Percentiles rank a stretch among this genome's conserved stretches.
phyloP scores from a whole-genome alignment of 2,888 invertebrate genomes.

The Eudemis profundana region DNA sequence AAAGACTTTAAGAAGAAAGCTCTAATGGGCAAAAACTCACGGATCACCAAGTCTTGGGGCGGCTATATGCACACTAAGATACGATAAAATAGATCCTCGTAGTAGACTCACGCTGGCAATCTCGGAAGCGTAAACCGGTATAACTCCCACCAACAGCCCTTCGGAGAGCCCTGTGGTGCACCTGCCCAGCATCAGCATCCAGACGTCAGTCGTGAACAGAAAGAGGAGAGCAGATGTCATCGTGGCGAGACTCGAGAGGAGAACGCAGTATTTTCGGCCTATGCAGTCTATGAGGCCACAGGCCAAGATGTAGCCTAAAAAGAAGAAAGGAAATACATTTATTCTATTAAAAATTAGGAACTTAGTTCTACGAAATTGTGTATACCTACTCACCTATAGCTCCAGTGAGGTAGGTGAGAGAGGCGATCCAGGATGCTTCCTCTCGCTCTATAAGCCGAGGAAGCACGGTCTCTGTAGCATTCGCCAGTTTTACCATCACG shows the following conservation, averaged over 20 bases:
- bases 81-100: neutral
- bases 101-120: slow-evolving; percentile 60
- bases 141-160: slow-evolving; percentile 52
- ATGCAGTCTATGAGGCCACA: slow-evolving; percentile 51
- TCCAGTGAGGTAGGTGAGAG: slow-evolving; percentile 44
- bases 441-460: slow-evolving; percentile 58
- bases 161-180: slow-evolving; percentile 54
- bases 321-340: neutral
- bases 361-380: too few relatives aligned
- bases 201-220: slow-evolving; percentile 58
- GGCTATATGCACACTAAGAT: too few relatives aligned
- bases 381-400: slow-evolving; percentile 47
- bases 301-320: slow-evolving; percentile 23
- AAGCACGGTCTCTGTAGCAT: slow-evolving; percentile 56
- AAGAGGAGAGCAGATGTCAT: slow-evolving; percentile 49
- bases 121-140: slow-evolving; percentile 66
- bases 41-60: too few relatives aligned
- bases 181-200: slow-evolving; percentile 60
- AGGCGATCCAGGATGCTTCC: slow-evolving; percentile 56
- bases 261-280: slow-evolving; percentile 52
- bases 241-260: slow-evolving; percentile 46
- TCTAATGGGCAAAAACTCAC: too few relatives aligned
- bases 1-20: too few relatives aligned
- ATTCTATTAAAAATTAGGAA: too few relatives aligned
- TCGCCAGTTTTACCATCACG: slow-evolving; percentile 63